Conservation (phyloP, 2,113 vertebrate species). For the Epinephelus lanceolatus region DNA sequence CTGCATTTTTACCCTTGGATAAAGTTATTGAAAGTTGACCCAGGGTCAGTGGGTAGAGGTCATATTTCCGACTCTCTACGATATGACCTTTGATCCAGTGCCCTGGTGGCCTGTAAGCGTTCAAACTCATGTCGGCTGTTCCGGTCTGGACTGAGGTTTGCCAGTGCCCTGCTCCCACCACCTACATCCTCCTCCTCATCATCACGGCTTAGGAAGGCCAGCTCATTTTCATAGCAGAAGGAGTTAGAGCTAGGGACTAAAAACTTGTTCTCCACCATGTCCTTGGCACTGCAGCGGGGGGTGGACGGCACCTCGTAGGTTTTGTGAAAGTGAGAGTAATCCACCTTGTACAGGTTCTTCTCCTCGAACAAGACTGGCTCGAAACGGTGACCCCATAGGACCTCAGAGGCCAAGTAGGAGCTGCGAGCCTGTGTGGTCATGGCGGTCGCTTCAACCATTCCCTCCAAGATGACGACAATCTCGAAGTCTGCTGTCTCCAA, state of each 20-base stretch:
- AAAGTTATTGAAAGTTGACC: constrained; percentile 72
- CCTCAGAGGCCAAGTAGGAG: constrained; percentile 95
- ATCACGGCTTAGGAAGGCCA: constrained; percentile 94
- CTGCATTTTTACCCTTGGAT: constrained; percentile 80
- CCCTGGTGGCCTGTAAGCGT: constrained; percentile 88
- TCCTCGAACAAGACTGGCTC: constrained; percentile 97
- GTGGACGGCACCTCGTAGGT: constrained; percentile 98
- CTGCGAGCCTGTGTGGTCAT: constrained; percentile 99
- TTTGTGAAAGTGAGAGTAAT: constrained; percentile 99
- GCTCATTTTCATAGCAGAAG: constrained; percentile 98
- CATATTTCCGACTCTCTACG: constrained; percentile 98
- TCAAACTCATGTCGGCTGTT: constrained; percentile 93
- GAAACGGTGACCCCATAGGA: constrained; percentile 97
- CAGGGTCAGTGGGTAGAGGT: constrained; percentile 70
- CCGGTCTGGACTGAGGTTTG: constrained; percentile 89
- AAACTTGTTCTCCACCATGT: constrained; percentile 96
- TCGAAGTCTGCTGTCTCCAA: constrained; percentile 95
- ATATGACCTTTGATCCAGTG: constrained; percentile 93
- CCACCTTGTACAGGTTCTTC: constrained; percentile 97
- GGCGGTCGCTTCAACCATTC: constrained; percentile 98
- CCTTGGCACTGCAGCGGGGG: constrained; percentile 96
- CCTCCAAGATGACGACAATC: constrained; percentile 97
- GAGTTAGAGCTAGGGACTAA: constrained; percentile 91
- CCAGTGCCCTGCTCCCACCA: constrained; percentile 82
- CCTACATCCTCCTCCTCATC: constrained; percentile 86